These are phyloP conservation scores for Urosaurus nigricauda DNA, from an alignment of 2,797 vertebrate genomes.

Conservation along the genomic window DNA sequence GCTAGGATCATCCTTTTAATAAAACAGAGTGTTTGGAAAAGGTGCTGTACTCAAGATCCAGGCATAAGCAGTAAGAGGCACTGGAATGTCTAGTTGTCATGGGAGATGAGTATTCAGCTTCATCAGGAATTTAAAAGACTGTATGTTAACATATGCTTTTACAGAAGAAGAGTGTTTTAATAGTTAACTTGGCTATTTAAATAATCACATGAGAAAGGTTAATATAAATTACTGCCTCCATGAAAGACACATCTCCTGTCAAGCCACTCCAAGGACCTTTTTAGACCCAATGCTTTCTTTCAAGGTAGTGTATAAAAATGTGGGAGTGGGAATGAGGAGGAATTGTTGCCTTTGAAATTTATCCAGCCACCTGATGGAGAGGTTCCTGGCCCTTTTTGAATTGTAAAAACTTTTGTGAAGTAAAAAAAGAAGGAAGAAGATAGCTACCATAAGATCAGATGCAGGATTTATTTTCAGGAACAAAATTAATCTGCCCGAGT, in stretches of 20 bases:
- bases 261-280: not conserved
- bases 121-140: not conserved
- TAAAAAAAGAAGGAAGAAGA: not conserved
- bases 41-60: not conserved
- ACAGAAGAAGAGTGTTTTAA: not conserved
- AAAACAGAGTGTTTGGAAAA: not conserved
- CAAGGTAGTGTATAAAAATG: not conserved
- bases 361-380: not conserved
- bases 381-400: not conserved
- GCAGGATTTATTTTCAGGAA: slow-evolving; percentile 28
- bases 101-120: not conserved
- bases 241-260: not conserved
- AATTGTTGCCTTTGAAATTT: not conserved
- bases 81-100: slow-evolving; percentile 1
- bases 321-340: not conserved
- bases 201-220: not conserved
- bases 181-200: not conserved
- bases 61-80: not conserved
- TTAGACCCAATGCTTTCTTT: not conserved
- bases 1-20: not conserved
- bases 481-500: slow-evolving; percentile 31
- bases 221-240: not conserved
- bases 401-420: not conserved
- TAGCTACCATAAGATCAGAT: not conserved
- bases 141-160: not conserved